Evolutionary conservation across 2,797 vertebrate species (phyloP), one percentile per base, ranked within the genome.

Genomic region (Sebastes iracundus): DNA sequence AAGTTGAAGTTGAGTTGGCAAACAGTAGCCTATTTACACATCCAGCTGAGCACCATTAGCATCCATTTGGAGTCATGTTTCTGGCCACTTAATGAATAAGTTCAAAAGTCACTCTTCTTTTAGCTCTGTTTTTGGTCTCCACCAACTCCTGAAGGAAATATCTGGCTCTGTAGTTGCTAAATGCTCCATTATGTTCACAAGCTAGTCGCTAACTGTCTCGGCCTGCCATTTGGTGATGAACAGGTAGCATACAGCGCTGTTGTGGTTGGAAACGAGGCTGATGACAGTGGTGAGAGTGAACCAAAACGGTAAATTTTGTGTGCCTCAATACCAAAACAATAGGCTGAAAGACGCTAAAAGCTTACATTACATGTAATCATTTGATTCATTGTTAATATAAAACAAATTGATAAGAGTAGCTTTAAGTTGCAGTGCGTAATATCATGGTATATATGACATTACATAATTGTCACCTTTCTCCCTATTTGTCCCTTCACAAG

Each of bases 71-170:
- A 35, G 20, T 32, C 1, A 0, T 30, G 8, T n/a, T 62, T 62
- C 30, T 27, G 25, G 4, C 14, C 16, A 33, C 7, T 52, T 62
- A 25, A 30, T 18, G 4, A 30, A 20, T 72, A 7, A 18, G 16
- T 55, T 12, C 22, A 52, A n/a, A 1, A 6, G 0, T 25, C 1
- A 14, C 5, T 49, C 13, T 61, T 61, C 59, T 33, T 32, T 60
- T 9, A 49, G 18, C 67, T 72, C 42, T 35, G 67, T n/a, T 30
- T 81, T 81, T 81, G 79, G 52, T 76, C 72, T 76, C 60, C 60
- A 22, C 30, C 60, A 33, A 33, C 35, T 12, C 5, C 67, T 23
- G 59, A 16, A 2, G 11, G 8, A 30, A 3, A 27, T 28, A 32
- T 22, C 3, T 22, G 6, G 4, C 59, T 65, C 52, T 69, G 20